Evolutionary conservation across 2,888 invertebrate genomes (phyloP).

Genomic region (Xylota sylvarum): DNA sequence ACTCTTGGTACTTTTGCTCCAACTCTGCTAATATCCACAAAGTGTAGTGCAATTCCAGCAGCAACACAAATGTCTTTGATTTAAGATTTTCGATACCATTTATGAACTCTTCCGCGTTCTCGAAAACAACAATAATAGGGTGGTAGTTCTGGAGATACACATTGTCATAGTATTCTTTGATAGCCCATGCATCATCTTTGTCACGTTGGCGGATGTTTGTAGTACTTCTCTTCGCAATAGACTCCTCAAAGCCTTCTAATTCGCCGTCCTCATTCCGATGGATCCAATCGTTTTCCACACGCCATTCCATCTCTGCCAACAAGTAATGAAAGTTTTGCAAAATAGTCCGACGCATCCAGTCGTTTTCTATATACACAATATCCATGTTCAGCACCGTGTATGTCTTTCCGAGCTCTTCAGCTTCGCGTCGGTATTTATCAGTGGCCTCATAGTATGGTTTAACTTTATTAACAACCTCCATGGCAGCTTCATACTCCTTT

Average conservation of each 20-base stretch:
- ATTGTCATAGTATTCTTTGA: constrained; percentile 83
- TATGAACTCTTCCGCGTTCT: constrained; percentile 80
- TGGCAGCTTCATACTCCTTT: constrained; percentile 82
- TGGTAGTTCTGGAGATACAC: constrained; percentile 81
- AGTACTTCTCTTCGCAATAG: constrained; percentile 81
- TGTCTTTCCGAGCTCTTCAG: constrained; percentile 79
- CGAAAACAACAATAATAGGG: constrained; percentile 81
- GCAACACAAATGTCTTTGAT: constrained; percentile 81
- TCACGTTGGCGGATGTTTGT: constrained; percentile 82
- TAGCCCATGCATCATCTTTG: constrained; percentile 83
- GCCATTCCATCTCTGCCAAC: constrained; percentile 83
- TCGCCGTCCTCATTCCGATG: constrained; percentile 79
- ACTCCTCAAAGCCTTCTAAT: constrained; percentile 82
- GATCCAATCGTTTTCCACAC: constrained; percentile 83
- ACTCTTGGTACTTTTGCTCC: constrained; percentile 80
- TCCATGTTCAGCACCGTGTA: constrained; percentile 82
- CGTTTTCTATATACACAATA: constrained; percentile 83
- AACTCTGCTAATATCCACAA: constrained; percentile 82
- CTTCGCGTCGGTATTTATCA: constrained; percentile 80
- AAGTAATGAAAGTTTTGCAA: constrained; percentile 84
- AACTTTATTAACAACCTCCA: constrained; percentile 81
- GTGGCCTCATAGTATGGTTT: constrained; percentile 82
- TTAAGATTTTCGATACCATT: constrained; percentile 82
- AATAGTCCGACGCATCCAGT: constrained; percentile 83
- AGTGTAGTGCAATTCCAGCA: constrained; percentile 83